phyloP scores from a whole-genome alignment of 2,797 vertebrate genomes.

The Babyrousa celebensis region DNA sequence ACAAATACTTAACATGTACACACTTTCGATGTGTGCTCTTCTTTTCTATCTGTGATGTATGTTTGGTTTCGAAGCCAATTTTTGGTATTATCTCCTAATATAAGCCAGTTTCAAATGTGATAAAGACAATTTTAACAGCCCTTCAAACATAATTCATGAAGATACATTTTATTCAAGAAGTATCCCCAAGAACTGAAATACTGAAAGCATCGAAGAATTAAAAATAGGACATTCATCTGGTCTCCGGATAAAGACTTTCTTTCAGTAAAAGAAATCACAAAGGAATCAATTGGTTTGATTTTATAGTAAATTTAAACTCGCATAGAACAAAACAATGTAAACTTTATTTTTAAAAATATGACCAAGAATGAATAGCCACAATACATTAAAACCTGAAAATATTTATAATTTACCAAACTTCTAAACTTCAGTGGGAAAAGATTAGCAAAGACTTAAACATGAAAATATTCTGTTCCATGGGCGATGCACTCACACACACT shows the following conservation, averaged over 20 bases:
- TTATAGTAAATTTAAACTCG: background rate
- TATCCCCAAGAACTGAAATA: background rate
- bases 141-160: background rate
- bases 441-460: slow-evolving; percentile 15
- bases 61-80: background rate
- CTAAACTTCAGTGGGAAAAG: slow-evolving; percentile 19
- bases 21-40: background rate
- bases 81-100: background rate
- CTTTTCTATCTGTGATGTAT: background rate
- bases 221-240: background rate
- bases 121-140: background rate
- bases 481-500: background rate
- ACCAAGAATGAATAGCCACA: background rate
- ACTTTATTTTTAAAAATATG: background rate
- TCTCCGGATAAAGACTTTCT: background rate
- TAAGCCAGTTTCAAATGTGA: background rate
- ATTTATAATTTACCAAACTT: background rate
- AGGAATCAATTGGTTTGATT: background rate
- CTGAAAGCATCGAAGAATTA: background rate
- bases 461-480: background rate
- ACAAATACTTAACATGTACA: background rate
- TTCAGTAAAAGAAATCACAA: slow-evolving; percentile 42
- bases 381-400: slow-evolving; percentile 2
- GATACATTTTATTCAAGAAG: slow-evolving; percentile 26
- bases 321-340: background rate